A percentile compares a stretch with the other conserved stretches of the same genome.
These are phyloP conservation scores for Drosophila sechellia DNA, from an alignment of 1,140 invertebrate species.

Conservation along the genomic window DNA sequence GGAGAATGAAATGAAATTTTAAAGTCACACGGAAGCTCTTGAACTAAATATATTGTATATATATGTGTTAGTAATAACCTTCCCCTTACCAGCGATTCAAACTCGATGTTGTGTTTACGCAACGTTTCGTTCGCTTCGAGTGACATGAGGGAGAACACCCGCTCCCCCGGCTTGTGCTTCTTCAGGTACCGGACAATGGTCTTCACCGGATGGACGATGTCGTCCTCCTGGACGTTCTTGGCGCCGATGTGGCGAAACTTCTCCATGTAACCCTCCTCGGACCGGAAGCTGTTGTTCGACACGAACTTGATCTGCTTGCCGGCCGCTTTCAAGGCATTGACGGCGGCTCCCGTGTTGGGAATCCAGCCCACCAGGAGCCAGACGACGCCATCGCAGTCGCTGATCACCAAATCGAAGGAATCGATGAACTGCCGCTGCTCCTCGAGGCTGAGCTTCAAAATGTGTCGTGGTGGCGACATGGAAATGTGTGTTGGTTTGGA, in stretches of 20 bases:
- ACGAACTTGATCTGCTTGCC: conserved; percentile 90
- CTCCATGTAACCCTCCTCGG: conserved; percentile 81
- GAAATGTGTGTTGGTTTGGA: neutral
- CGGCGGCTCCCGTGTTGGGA: conserved; percentile 85
- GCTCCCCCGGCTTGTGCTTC: conserved; percentile 50
- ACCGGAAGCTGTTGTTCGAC: conserved; percentile 88
- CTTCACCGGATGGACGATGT: conserved; percentile 74
- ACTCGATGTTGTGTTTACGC: conserved; percentile 69
- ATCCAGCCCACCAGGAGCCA: conserved; percentile 84
- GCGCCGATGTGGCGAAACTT: conserved; percentile 65
- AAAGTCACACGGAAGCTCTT: no score
- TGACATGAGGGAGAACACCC: conserved; percentile 69
- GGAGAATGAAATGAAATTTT: neutral
- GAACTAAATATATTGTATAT: no score
- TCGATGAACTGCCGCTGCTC: conserved; percentile 69
- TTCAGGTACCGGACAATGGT: conserved; percentile 71
- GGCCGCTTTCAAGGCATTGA: conserved; percentile 86
- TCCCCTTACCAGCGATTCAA: conserved; percentile 67
- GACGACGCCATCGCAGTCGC: conserved; percentile 74
- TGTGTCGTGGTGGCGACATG: conserved; percentile 71
- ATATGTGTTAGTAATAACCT: no score
- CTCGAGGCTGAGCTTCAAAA: conserved; percentile 59
- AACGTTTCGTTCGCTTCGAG: conserved; percentile 70
- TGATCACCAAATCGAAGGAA: conserved; percentile 70
- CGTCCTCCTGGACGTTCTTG: conserved; percentile 51